A percentile compares a stretch with the other conserved stretches of the same genome.
Conservation (phyloP, 2,888 invertebrate genomes). For the Pammene aurita region DNA sequence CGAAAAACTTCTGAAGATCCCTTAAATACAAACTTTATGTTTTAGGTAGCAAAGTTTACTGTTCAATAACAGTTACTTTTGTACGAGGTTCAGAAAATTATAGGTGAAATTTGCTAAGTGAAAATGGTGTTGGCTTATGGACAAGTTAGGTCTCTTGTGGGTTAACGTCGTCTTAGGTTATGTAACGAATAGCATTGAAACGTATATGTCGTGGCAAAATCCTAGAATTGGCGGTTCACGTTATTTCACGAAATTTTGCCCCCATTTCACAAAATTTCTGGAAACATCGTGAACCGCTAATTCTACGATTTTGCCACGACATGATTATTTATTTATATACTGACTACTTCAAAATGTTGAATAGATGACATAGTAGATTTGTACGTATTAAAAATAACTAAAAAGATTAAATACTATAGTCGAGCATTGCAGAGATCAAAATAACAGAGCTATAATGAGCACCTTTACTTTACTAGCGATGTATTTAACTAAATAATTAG, state of each 20-base stretch:
- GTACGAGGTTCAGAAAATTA: background rate
- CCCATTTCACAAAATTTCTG: too few species aligned
- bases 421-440: too few species aligned
- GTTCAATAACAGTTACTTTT: background rate
- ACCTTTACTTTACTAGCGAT: too few species aligned
- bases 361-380: too few species aligned
- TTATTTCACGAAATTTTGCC: background rate
- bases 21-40: conserved; percentile 1
- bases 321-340: too few species aligned
- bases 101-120: conserved; percentile 5
- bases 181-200: background rate
- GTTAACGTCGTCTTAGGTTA: background rate
- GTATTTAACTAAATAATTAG: too few species aligned
- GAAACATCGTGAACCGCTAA: background rate
- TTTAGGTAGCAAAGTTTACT: background rate
- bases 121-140: background rate
- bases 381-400: too few species aligned
- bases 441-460: too few species aligned
- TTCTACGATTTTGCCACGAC: background rate
- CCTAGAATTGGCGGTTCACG: background rate
- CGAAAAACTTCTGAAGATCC: background rate
- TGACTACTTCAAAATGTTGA: too few species aligned
- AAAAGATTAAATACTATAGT: too few species aligned
- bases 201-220: background rate
- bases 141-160: conserved; percentile 5